Evolutionary conservation across 2,113 vertebrate species (phyloP).

Genomic region (Athene noctua): DNA sequence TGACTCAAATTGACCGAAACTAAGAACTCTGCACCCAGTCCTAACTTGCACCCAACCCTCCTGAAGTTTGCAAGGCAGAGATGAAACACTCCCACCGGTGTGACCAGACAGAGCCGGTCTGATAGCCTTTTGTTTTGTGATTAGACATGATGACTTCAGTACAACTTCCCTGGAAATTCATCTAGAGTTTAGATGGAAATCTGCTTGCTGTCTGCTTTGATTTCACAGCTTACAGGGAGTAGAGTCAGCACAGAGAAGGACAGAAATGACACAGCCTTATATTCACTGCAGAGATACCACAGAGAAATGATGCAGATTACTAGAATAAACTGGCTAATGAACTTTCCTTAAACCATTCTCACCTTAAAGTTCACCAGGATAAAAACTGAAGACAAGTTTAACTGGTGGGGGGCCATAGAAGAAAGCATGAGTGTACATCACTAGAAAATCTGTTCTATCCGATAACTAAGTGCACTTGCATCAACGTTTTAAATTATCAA

Average conservation of each 20-base stretch:
- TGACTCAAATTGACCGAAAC: neutral
- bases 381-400: neutral
- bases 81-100: neutral
- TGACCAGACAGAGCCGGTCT: neutral
- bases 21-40: neutral
- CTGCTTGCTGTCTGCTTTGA: neutral
- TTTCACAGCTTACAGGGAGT: neutral
- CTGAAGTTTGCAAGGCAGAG: rapidly evolving
- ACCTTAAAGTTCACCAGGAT: neutral
- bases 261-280: neutral
- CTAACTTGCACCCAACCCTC: neutral
- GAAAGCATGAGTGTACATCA: neutral
- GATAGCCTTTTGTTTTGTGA: neutral
- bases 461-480: neutral
- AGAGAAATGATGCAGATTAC: neutral
- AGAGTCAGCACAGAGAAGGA: neutral
- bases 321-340: neutral
- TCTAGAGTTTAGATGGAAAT: neutral
- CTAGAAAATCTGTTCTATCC: neutral
- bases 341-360: neutral
- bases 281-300: neutral
- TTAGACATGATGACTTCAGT: neutral
- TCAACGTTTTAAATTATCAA: neutral
- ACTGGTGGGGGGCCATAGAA: rapidly evolving
- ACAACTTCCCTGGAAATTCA: neutral